These are phyloP conservation scores for Vesta saturnalis DNA, from an alignment of 2,888 invertebrate genomes.

Conservation along the genomic window DNA sequence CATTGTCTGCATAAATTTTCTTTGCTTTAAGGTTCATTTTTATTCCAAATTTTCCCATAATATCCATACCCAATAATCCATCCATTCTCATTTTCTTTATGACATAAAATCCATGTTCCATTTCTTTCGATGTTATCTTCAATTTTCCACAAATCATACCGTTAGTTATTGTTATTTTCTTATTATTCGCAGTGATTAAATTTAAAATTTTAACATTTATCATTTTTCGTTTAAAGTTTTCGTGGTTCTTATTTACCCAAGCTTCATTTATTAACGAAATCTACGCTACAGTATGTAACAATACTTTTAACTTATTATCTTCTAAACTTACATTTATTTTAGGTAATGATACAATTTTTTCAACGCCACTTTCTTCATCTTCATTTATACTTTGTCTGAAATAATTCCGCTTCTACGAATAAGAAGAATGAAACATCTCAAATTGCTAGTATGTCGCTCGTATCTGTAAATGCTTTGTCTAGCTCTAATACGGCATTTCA, in stretches of 20 bases:
- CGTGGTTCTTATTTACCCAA: background rate
- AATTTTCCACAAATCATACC: background rate
- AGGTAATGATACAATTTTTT: constrained; percentile 13
- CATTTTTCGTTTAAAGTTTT: background rate
- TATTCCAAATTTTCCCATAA: background rate
- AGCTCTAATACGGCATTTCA: background rate
- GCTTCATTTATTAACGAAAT: background rate
- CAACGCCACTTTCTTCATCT: constrained; percentile 12
- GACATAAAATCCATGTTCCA: constrained; percentile 2
- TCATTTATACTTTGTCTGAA: background rate
- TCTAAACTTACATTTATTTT: constrained; percentile 3
- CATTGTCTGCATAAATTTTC: background rate
- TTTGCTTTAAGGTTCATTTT: constrained; percentile 3
- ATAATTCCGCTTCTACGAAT: too few species aligned
- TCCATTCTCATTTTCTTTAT: constrained; percentile 3
- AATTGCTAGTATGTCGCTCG: background rate
- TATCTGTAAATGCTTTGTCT: background rate
- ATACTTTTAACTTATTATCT: background rate
- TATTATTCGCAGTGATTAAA: background rate
- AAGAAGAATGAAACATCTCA: too few species aligned
- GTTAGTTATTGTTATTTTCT: background rate
- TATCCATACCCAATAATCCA: constrained; percentile 1
- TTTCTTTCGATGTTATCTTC: background rate
- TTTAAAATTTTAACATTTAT: background rate
- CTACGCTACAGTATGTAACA: background rate